Evolutionary conservation across 2,113 vertebrate genomes (phyloP).

Genomic region (Halichoerus grypus): DNA sequence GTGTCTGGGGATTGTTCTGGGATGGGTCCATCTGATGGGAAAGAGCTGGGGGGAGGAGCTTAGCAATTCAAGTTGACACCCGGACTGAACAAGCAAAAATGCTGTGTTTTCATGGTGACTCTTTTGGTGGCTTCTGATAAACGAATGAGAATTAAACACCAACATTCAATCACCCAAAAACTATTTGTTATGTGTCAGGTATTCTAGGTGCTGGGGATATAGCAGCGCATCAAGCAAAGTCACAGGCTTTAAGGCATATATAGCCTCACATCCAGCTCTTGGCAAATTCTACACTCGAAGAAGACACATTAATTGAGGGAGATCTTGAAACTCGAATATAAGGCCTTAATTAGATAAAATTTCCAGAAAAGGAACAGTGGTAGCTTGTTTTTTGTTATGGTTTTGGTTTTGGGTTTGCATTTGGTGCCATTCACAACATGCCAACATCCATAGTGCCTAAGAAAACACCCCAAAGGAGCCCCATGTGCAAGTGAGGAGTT

Average conservation of each 20-base stretch:
- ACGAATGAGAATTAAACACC: neutral
- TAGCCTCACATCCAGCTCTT: neutral
- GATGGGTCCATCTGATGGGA: neutral
- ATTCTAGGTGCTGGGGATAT: neutral
- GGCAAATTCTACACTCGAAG: neutral
- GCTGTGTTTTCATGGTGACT: neutral
- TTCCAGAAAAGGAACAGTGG: neutral
- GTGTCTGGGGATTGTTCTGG: neutral
- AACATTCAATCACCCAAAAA: neutral
- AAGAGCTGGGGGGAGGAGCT: neutral
- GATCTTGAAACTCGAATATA: slow-evolving; percentile 1
- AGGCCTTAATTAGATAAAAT: neutral
- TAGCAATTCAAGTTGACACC: neutral
- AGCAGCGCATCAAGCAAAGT: neutral
- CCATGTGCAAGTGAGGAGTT: neutral
- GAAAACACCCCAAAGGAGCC: neutral
- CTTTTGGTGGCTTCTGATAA: neutral
- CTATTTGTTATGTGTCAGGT: neutral
- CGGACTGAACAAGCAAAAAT: neutral
- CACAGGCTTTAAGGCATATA: neutral
- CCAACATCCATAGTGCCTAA: neutral
- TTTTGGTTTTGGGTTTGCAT: neutral
- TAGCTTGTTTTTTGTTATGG: neutral
- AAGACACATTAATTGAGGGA: neutral
- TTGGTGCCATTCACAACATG: neutral